These are phyloP conservation scores for Caerostris darwini DNA, from an alignment of 1,140 invertebrate genomes.

Conservation along the genomic window DNA sequence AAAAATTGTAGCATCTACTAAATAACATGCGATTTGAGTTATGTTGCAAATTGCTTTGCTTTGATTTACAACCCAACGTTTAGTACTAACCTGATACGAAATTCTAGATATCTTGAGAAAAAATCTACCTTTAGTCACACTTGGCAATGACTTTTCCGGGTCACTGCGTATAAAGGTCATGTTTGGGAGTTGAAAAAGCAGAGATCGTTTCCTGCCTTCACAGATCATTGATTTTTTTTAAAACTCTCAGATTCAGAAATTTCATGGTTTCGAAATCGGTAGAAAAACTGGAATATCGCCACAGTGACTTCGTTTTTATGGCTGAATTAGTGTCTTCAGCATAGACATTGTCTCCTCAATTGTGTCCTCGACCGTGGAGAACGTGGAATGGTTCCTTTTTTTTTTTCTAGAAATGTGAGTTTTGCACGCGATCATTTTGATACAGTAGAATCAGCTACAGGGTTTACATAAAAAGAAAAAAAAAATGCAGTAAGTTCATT, in stretches of 20 bases:
- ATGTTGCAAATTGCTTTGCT: no score
- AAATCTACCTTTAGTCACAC: slow-evolving; percentile 16
- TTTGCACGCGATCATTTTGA: no score
- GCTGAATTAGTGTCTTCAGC: background rate
- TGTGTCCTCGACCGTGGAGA: background rate
- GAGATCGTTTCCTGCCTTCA: slow-evolving; percentile 38
- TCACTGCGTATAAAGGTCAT: slow-evolving; percentile 63
- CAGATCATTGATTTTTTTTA: slow-evolving; percentile 40
- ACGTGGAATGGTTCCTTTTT: background rate
- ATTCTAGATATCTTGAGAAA: background rate
- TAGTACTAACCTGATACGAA: no score
- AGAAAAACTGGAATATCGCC: background rate
- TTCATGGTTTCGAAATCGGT: background rate
- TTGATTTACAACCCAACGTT: no score
- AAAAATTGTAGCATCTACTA: no score
- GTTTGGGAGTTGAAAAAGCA: background rate
- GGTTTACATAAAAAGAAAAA: no score
- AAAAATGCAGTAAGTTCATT: no score
- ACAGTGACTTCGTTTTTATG: slow-evolving; percentile 59
- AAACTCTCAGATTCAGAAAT: background rate
- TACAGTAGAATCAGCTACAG: no score
- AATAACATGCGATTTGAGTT: no score
- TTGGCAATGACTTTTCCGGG: slow-evolving; percentile 22
- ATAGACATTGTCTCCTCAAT: background rate
- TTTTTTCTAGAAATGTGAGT: no score